Percentiles rank a stretch among this genome's conserved stretches.
Conservation (phyloP, 2,797 vertebrate genomes). For the Harpagifer antarcticus region DNA sequence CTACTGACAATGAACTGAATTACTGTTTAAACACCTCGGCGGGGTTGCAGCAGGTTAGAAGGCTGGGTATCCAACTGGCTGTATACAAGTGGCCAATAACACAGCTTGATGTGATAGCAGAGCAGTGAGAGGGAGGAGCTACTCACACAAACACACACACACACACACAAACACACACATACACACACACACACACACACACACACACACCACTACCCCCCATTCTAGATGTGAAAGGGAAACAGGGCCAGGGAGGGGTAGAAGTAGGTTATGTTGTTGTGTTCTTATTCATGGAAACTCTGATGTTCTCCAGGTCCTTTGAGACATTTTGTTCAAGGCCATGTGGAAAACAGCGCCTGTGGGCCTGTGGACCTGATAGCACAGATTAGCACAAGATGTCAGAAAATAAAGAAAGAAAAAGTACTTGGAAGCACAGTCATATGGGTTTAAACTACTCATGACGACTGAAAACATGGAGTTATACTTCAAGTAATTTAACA, state of each 20-base stretch:
- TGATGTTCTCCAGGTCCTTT: constrained; percentile 70
- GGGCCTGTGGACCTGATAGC: constrained; percentile 69
- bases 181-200: neutral
- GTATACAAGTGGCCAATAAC: constrained; percentile 72
- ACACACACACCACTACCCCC: constrained; percentile 6
- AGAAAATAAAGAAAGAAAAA: constrained; percentile 14
- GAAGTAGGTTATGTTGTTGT: constrained; percentile 82
- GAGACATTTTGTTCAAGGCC: constrained; percentile 83
- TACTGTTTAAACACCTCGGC: constrained; percentile 72
- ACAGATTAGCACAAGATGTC: constrained; percentile 66
- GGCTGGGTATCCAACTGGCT: constrained; percentile 59
- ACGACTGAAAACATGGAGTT: neutral
- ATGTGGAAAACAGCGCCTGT: constrained; percentile 63
- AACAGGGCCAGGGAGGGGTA: constrained; percentile 61
- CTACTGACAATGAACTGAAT: constrained; percentile 75
- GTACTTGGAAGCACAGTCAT: neutral
- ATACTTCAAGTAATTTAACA: neutral
- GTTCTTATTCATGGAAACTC: constrained; percentile 76
- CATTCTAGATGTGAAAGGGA: constrained; percentile 55
- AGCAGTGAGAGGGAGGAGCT: constrained; percentile 33
- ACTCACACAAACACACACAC: too few relatives aligned
- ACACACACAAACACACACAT: too few relatives aligned
- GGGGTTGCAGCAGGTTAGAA: constrained; percentile 73
- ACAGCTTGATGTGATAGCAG: constrained; percentile 68
- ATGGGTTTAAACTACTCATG: neutral